phyloP scores from a whole-genome alignment of 2,113 vertebrate species.

The Caranx ignobilis region DNA sequence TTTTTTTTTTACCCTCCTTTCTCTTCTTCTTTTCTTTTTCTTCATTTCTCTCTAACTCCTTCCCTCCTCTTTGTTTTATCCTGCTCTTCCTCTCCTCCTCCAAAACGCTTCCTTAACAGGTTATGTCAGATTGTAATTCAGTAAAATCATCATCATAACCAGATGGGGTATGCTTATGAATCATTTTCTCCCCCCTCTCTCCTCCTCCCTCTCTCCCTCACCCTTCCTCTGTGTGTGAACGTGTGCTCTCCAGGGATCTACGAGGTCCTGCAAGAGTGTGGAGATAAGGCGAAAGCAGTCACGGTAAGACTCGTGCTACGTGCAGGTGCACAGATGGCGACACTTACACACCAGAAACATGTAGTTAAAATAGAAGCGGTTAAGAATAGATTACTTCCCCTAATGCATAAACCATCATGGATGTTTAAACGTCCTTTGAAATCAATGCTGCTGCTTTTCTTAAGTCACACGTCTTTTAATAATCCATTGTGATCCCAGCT shows the following conservation, averaged over 20 bases:
- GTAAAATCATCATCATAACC: conserved; percentile 23
- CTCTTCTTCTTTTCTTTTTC: not conserved
- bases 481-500: not conserved
- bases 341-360: not conserved
- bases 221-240: conserved; percentile 19
- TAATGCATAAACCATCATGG: not conserved
- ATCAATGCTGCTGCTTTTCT: not conserved
- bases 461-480: not conserved
- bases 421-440: not conserved
- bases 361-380: not conserved
- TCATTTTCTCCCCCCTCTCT: not conserved
- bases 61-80: no score
- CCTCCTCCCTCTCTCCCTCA: not conserved
- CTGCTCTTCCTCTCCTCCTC: not conserved
- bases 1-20: not conserved
- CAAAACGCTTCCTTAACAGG: not conserved
- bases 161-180: conserved; percentile 39
- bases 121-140: conserved; percentile 38
- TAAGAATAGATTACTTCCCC: not conserved
- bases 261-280: conserved; percentile 89
- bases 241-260: conserved; percentile 83
- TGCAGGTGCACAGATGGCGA: not conserved
- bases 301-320: conserved; percentile 81
- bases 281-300: conserved; percentile 88
- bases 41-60: no score